Conservation (phyloP, 1,140 invertebrate species). For the Nasonia longicornis region DNA sequence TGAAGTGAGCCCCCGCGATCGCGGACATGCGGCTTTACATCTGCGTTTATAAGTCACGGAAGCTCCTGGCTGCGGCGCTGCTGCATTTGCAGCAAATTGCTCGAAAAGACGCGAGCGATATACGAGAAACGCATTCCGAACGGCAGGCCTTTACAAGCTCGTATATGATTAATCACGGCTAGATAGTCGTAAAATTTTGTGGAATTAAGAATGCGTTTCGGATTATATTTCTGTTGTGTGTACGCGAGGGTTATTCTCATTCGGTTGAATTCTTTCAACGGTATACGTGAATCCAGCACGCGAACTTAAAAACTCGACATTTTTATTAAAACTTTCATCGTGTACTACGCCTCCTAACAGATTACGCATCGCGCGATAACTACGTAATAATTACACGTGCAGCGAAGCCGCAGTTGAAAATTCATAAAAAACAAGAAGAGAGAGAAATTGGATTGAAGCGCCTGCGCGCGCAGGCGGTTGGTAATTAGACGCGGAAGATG, state of each 20-base stretch:
- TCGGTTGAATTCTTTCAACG: neutral
- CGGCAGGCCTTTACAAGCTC: neutral
- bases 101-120: conserved; percentile 16
- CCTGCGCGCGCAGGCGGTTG: neutral
- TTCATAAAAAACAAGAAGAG: neutral
- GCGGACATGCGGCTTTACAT: conserved; percentile 56
- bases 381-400: neutral
- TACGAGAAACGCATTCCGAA: neutral
- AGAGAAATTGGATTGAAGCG: conserved; percentile 9
- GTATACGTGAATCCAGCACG: neutral
- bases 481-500: conserved; percentile 42
- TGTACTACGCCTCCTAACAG: neutral
- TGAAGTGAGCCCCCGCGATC: conserved; percentile 44
- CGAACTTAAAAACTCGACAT: neutral
- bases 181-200: conserved; percentile 33
- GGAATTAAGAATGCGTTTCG: neutral
- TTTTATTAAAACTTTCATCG: neutral
- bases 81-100: conserved; percentile 43
- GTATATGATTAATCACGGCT: conserved; percentile 35
- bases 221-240: neutral
- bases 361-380: neutral
- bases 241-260: neutral
- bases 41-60: conserved; percentile 63
- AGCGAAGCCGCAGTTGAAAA: neutral
- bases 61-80: conserved; percentile 50